phyloP scores from a whole-genome alignment of 2,113 vertebrate genomes.

The Larimichthys polyactis region DNA sequence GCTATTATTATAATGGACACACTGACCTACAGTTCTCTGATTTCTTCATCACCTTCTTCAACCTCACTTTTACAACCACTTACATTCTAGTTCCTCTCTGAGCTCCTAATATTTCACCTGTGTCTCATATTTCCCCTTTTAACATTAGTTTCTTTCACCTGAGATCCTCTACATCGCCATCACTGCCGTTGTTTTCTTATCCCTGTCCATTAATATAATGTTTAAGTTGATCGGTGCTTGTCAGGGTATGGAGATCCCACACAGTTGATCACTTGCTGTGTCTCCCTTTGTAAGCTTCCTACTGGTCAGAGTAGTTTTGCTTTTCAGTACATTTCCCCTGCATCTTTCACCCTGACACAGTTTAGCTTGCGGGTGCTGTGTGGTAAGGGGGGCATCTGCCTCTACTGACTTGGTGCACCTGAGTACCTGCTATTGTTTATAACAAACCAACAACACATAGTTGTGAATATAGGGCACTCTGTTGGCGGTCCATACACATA shows the following conservation, averaged over 20 bases:
- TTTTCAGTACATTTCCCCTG: background rate
- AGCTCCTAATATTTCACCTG: background rate
- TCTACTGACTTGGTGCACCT: background rate
- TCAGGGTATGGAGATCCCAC: background rate
- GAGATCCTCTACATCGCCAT: background rate
- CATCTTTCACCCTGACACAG: background rate
- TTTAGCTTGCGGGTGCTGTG: background rate
- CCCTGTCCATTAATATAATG: background rate
- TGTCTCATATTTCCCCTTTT: background rate
- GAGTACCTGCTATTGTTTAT: background rate
- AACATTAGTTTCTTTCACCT: background rate
- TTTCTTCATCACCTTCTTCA: background rate
- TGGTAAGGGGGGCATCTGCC: background rate
- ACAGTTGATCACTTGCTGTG: background rate
- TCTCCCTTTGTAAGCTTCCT: too few species aligned
- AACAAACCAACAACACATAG: background rate
- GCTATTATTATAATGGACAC: background rate
- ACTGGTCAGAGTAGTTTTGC: background rate
- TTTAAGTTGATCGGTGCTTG: background rate
- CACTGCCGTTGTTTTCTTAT: background rate
- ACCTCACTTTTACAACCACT: background rate
- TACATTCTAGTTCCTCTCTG: constrained; percentile 3
- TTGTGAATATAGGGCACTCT: background rate
- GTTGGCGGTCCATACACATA: background rate
- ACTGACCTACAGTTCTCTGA: background rate